Percentiles rank a stretch among this genome's conserved stretches.
Conservation (phyloP, 2,888 invertebrate species). For the Camptogramma bilineatum region DNA sequence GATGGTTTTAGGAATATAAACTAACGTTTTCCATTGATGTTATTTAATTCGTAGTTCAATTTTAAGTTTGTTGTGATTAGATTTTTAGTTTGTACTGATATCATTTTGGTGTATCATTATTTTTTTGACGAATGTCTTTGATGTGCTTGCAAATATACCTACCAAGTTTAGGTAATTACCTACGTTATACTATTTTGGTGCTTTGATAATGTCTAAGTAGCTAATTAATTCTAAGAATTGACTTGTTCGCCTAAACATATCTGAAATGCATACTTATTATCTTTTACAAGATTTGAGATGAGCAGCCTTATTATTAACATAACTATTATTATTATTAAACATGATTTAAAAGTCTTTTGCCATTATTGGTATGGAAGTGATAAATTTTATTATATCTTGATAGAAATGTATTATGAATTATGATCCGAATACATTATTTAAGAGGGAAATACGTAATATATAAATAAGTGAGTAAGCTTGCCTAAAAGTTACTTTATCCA, state of each 20-base stretch:
- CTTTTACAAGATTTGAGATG: not conserved
- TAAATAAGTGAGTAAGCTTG: not conserved
- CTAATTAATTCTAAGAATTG: not conserved
- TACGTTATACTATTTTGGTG: slow-evolving; percentile 7
- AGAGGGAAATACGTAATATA: not conserved
- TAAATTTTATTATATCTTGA: not conserved
- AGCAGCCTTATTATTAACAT: not conserved
- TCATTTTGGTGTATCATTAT: not conserved
- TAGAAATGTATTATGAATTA: not conserved
- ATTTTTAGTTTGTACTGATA: not conserved
- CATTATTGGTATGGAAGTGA: not conserved
- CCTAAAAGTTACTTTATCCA: slow-evolving; percentile 2
- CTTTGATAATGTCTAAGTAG: slow-evolving; percentile 2
- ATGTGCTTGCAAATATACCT: not conserved
- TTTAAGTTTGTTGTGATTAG: not conserved
- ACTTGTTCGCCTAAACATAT: slow-evolving; percentile 2
- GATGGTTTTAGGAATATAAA: not conserved
- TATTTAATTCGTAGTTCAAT: slow-evolving; percentile 9
- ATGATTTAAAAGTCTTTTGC: too few relatives aligned
- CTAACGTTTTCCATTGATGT: not conserved
- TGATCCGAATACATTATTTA: not conserved
- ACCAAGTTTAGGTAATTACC: not conserved
- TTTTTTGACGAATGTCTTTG: too few relatives aligned
- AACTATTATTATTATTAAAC: too few relatives aligned
- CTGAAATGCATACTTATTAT: not conserved